Conservation (phyloP, 2,797 vertebrate species). For the Acestrorhynchus altus region DNA sequence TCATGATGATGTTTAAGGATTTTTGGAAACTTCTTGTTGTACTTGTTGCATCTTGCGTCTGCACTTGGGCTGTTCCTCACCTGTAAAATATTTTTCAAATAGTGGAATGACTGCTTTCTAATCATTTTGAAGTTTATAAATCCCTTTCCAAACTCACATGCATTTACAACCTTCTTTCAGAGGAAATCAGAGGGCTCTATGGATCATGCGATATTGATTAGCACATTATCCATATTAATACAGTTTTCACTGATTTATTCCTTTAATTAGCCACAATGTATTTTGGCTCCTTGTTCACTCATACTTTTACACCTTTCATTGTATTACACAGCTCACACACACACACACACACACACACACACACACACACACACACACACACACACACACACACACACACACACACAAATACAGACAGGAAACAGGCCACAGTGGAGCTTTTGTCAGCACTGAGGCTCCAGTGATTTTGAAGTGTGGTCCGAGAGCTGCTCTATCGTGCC, state of each 20-base stretch:
- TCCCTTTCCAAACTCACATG: too few species aligned
- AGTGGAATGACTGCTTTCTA: too few species aligned
- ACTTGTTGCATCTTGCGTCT: too few species aligned
- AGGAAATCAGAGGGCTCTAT: too few species aligned
- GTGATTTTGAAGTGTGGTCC: conserved; percentile 43
- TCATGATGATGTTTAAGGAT: too few species aligned
- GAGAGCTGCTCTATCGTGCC: conserved; percentile 54
- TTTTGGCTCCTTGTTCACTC: conserved; percentile 1
- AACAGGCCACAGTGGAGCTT: conserved; percentile 55
- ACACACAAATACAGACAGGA: conserved; percentile 50
- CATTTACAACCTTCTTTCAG: too few species aligned
- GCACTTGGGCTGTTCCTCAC: too few species aligned
- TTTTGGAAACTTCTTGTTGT: too few species aligned
- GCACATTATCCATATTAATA: not conserved
- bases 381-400: conserved; percentile 39
- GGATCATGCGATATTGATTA: too few species aligned
- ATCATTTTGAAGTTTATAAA: too few species aligned
- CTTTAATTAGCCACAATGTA: not conserved
- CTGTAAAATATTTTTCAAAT: too few species aligned
- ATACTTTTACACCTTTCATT: conserved; percentile 17
- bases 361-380: conserved; percentile 43
- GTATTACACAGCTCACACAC: conserved; percentile 18
- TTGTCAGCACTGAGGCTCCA: conserved; percentile 51
- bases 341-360: conserved; percentile 39
- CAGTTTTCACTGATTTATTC: not conserved